A percentile compares a stretch with the other conserved stretches of the same genome.
Conservation (phyloP, 2,113 vertebrate species). For the Rafetus swinhoei region DNA sequence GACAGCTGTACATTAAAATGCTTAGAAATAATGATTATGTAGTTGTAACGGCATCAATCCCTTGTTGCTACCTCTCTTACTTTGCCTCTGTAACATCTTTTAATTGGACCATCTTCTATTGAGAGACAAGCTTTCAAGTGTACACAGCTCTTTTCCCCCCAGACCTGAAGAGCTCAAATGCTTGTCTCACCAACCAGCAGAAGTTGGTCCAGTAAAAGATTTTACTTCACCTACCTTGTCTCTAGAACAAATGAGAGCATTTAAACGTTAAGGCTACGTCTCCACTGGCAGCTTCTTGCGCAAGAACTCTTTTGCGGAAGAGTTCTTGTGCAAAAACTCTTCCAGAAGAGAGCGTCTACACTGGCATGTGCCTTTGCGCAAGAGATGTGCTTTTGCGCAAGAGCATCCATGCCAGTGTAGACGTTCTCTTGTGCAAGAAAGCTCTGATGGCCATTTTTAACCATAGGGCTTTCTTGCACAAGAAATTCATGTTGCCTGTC, state of each 20-base stretch:
- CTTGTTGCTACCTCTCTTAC: neutral
- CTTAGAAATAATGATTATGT: slow-evolving; percentile 11
- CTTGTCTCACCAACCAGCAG: neutral
- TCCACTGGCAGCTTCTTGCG: too few species aligned
- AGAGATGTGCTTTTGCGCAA: too few species aligned
- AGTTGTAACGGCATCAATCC: neutral
- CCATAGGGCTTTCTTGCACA: too few species aligned
- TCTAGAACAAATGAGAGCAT: slow-evolving; percentile 5
- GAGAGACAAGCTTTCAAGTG: neutral
- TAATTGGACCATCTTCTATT: neutral
- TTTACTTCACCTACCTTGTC: neutral
- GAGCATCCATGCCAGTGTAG: too few species aligned
- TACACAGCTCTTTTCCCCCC: neutral
- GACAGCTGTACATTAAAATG: slow-evolving; percentile 36
- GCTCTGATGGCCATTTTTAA: too few species aligned
- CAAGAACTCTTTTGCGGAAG: too few species aligned
- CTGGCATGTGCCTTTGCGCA: too few species aligned
- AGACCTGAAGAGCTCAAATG: neutral
- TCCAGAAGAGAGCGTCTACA: too few species aligned
- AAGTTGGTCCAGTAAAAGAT: neutral
- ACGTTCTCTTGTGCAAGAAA: too few species aligned
- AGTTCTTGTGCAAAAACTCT: too few species aligned
- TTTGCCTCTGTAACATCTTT: neutral
- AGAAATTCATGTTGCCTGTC: too few species aligned
- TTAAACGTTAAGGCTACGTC: slow-evolving; percentile 1